Evolutionary conservation across 2,888 invertebrate genomes (phyloP), one percentile per base, ranked within the genome.

Genomic region (Drosophila rellima): DNA sequence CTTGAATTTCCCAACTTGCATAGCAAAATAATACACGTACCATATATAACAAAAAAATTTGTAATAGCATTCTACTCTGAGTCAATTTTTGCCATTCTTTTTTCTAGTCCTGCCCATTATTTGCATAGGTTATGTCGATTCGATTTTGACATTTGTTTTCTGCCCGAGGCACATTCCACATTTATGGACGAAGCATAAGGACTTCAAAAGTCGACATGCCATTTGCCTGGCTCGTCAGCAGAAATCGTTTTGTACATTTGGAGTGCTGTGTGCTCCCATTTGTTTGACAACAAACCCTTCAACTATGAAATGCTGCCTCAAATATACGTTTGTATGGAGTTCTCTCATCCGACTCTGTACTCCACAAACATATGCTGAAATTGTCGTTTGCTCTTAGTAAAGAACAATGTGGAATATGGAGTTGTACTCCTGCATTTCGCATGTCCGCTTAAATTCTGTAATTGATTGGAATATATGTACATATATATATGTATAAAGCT

Each of bases 111-210:
- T 33, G 11, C 40, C 57, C 67, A 50, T 42, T 54, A 63, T 74
- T 77, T 80, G 60, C 78, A 68, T 75, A 57, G 61, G 39, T 59
- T 45, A 51, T 70, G 33, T 23, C 52, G 64, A 40, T 42, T 51
- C 42, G 59, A 60, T 47, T 59, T 68, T 67, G 55, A 60, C 44
- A 59, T 70, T 69, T 69, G 37, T 50, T 47, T 47, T 18, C 18
- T 18, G 44, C 48, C 44, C 29, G 17, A 31, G 42, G 37, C 55
- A 44, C 37, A 47, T 7, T 64, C 54, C 70, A 18, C 51, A 60
- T 54, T 64, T 57, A 67, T 74, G 35, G 18, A 45, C 33, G 42
- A 6, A 31, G 35, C 15, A 18, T 11, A 37, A 48, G 47, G 51
- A 40, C 40, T 31, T n/a, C 33, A 50, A 50, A 23, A 64, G 50